Evolutionary conservation across 2,797 vertebrate species (phyloP).

Genomic region (Platalea minor): DNA sequence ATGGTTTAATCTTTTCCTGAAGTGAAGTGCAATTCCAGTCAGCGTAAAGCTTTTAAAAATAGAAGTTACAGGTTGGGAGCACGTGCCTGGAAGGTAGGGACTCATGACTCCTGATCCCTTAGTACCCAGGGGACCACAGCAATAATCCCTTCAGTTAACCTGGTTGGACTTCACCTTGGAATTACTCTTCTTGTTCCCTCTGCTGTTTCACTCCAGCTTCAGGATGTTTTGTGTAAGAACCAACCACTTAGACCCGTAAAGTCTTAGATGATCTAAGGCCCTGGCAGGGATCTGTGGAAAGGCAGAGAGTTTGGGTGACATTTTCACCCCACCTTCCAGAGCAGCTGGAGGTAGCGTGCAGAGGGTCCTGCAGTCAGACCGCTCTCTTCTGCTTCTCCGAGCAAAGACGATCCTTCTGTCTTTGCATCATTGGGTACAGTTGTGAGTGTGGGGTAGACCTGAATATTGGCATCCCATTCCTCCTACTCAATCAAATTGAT

Average conservation of each 20-base stretch:
- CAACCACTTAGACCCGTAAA: background rate
- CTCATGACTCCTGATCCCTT: background rate
- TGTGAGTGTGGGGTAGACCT: background rate
- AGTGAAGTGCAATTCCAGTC: background rate
- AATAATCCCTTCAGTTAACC: background rate
- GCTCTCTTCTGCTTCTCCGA: background rate
- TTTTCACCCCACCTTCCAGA: background rate
- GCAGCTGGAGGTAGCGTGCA: fast-evolving
- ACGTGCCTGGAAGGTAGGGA: background rate
- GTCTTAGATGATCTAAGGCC: background rate
- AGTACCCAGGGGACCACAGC: background rate
- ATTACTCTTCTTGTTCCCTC: background rate
- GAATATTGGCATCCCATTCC: background rate
- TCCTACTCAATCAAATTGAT: background rate
- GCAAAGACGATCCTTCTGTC: background rate
- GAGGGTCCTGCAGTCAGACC: background rate
- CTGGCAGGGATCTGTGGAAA: background rate
- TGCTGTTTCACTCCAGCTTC: background rate
- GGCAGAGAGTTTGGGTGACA: background rate
- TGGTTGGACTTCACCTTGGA: background rate
- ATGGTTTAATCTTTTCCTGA: background rate
- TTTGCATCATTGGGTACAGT: background rate
- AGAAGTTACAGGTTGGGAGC: background rate
- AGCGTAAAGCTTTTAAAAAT: slow-evolving; percentile 4
- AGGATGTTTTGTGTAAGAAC: background rate